These are phyloP conservation scores for Ips typographus DNA, from an alignment of 1,140 invertebrate species.

Conservation along the genomic window DNA sequence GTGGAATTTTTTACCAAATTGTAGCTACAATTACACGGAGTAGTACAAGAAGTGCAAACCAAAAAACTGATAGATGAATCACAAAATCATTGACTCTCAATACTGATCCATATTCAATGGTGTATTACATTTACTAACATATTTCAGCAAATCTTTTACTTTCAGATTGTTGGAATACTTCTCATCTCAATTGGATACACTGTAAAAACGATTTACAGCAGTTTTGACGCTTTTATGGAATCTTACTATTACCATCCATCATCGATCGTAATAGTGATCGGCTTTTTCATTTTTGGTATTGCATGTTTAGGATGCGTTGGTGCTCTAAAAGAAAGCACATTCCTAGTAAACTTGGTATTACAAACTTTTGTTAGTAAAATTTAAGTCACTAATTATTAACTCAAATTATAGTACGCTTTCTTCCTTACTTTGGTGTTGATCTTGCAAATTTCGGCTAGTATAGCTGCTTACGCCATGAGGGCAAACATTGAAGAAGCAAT, in stretches of 20 bases:
- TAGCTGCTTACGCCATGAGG: slow-evolving; percentile 74
- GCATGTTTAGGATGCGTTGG: slow-evolving; percentile 81
- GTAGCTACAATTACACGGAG: too few relatives aligned
- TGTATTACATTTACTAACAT: too few relatives aligned
- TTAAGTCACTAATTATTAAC: neutral
- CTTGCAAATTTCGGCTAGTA: slow-evolving; percentile 77
- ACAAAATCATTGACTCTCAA: too few relatives aligned
- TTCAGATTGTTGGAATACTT: slow-evolving; percentile 70
- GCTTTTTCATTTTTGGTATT: slow-evolving; percentile 74
- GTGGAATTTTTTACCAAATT: too few relatives aligned
- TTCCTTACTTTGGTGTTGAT: slow-evolving; percentile 75
- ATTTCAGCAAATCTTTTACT: neutral
- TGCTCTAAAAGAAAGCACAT: slow-evolving; percentile 79
- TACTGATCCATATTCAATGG: too few relatives aligned
- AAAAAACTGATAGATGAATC: too few relatives aligned
- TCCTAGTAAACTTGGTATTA: slow-evolving; percentile 73
- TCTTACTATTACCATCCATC: slow-evolving; percentile 70
- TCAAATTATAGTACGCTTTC: slow-evolving; percentile 72
- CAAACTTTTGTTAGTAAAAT: slow-evolving; percentile 46
- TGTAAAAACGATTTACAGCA: slow-evolving; percentile 70
- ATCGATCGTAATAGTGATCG: slow-evolving; percentile 73
- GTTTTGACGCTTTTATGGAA: slow-evolving; percentile 71
- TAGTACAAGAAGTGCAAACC: too few relatives aligned
- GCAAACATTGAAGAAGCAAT: slow-evolving; percentile 61
- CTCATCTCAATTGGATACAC: slow-evolving; percentile 77